Evolutionary conservation across 1,140 invertebrate genomes (phyloP), one percentile per base, ranked within the genome.

Genomic region (Venturia canescens): DNA sequence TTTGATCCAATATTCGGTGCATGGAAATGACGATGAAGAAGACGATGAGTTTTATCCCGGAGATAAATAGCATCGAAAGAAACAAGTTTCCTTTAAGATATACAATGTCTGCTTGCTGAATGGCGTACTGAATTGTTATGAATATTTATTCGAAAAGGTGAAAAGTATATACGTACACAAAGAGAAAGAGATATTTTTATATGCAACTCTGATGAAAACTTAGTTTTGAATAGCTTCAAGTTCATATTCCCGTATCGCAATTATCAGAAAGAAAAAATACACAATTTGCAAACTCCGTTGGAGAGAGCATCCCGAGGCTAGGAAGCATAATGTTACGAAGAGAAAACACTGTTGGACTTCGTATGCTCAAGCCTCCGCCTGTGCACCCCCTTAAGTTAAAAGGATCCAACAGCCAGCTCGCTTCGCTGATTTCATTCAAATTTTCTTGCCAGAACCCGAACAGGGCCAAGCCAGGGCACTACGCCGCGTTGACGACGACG

Each of bases 371-470:
- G 27, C 71, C 80, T 78, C 53, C 29, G 3, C 57, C 34, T 15
- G 4, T 26, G 44, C 78, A 70, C 44, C 69, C 69, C 67, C 29
- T 44, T 53, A 82, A 83, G 79, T 84, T 81, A 29, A 80, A 81
- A 83, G 78, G 80, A 70, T 79, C 57, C 75, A 77, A 26, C 80
- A 48, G 69, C 83, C 48, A 79, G 85, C 83, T 74, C 83, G 83
- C 81, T 85, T 84, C 84, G 83, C 48, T 82, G 80, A 71, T 72
- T 82, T 81, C 81, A 87, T 89, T 90, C 87, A 86, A 89, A 90
- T 90, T 87, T 87, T 80, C 82, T 77, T 63, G 75, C 29, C 21
- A 63, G 75, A 79, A 72, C 80, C 75, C 85, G 83, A 34, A 83
- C 53, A 27, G n/a, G 82, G 75, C 31, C 72, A 27, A 50, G 50